These are phyloP conservation scores for Nettapus auritus DNA, from an alignment of 2,113 vertebrate genomes.

Conservation along the genomic window DNA sequence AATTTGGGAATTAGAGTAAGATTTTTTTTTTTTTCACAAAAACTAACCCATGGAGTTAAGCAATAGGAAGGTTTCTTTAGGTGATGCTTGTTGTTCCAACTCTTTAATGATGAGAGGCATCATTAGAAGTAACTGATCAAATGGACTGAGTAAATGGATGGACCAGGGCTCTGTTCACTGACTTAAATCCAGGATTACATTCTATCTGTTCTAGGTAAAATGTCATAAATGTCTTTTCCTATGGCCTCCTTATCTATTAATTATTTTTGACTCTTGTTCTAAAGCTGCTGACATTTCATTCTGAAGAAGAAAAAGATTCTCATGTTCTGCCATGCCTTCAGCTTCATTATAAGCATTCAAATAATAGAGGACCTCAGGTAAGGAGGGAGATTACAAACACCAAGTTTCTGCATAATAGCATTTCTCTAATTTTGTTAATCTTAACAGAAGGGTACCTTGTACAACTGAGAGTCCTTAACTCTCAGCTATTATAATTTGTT, in stretches of 20 bases:
- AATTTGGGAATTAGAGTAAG: not conserved
- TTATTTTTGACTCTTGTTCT: not conserved
- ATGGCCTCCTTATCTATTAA: not conserved
- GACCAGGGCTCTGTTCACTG: not conserved
- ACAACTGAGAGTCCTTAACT: not conserved
- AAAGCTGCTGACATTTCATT: slow-evolving; percentile 91
- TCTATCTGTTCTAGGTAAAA: not conserved
- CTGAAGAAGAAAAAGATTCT: slow-evolving; percentile 70
- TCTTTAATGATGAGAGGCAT: not conserved
- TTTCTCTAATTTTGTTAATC: not conserved
- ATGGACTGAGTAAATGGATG: not conserved
- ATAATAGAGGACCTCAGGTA: slow-evolving; percentile 94
- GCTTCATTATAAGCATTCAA: slow-evolving; percentile 92
- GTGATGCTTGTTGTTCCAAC: not conserved
- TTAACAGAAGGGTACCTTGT: not conserved
- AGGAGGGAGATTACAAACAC: not conserved
- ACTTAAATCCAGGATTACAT: not conserved
- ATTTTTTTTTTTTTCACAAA: not conserved
- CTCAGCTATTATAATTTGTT: not conserved
- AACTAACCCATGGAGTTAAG: not conserved
- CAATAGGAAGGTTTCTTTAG: not conserved
- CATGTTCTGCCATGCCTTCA: slow-evolving; percentile 85
- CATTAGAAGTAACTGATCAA: not conserved
- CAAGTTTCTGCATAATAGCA: not conserved
- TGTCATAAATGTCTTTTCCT: not conserved